phyloP scores from a whole-genome alignment of 2,113 vertebrate species.

The Salvelinus sp. region DNA sequence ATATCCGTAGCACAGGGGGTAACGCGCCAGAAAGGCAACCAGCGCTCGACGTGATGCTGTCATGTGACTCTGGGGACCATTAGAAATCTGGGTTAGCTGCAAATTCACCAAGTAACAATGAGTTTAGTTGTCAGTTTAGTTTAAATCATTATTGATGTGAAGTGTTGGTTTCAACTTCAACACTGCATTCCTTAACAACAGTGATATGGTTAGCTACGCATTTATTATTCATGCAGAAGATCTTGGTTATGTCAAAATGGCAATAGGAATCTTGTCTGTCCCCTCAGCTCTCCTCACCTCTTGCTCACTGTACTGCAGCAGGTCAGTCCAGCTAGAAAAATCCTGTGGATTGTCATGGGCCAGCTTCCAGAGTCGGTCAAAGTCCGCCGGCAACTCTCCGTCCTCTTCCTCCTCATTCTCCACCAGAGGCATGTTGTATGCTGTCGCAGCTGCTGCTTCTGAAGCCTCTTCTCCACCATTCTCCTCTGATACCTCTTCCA shows the following conservation, averaged over 20 bases:
- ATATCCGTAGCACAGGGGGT: conserved; percentile 86
- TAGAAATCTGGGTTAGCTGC: background rate
- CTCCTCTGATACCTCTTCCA: conserved; percentile 12
- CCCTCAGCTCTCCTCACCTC: conserved; percentile 65
- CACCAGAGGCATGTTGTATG: conserved; percentile 40
- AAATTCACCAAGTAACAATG: no score
- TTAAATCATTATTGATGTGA: no score
- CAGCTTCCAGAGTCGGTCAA: conserved; percentile 77
- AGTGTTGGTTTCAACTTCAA: no score
- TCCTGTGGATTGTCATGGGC: conserved; percentile 75
- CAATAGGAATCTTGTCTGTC: background rate
- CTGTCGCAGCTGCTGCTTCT: conserved; percentile 20
- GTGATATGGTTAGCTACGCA: no score
- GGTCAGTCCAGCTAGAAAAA: conserved; percentile 81
- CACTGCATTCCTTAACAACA: no score
- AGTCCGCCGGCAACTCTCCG: conserved; percentile 72
- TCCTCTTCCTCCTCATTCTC: conserved; percentile 55
- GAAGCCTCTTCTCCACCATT: conserved; percentile 12
- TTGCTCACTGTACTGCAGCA: conserved; percentile 83
- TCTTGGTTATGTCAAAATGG: background rate
- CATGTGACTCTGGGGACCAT: conserved; percentile 69
- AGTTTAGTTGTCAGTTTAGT: background rate
- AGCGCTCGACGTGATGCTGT: conserved; percentile 73
- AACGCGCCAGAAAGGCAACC: conserved; percentile 76
- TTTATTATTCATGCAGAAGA: no score